Base-by-base conservation (phyloP, 2,888 invertebrate genomes). In the Strigamia maritima region DNA sequence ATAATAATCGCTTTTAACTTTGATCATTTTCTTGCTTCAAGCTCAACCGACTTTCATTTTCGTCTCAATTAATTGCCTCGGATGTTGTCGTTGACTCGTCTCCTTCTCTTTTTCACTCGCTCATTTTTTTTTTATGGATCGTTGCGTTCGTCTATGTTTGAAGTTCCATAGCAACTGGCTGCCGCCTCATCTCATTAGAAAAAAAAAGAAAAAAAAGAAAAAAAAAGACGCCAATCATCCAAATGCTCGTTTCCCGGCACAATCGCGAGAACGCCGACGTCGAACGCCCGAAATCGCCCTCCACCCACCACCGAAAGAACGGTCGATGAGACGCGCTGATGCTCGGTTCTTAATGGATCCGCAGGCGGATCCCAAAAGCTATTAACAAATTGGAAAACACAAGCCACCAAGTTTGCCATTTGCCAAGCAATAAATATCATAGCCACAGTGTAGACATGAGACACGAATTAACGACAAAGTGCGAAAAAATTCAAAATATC, bases 191-290 rank as follows among this genome's bases (percentile, higher is more conserved):
- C 54, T 54, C 54, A 54, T 54, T 54, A 19, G 22, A 54, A 19
- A 54, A 22, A 54, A 19, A n/a, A 19, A 44, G 14, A 16, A 44
- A 44, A 44, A 44, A 44, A 44, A 44, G 14, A n/a, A 19, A 54
- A 54, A 54, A 54, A 54, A 54, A 54, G 19, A 19, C 54, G 54
- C 54, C 54, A 54, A 54, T 54, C 54, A 54, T 54, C 54, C 54
- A 54, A 54, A 54, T 54, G 54, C 54, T 54, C 54, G 54, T 54
- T 54, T 54, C 54, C 54, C 54, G 54, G 54, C 54, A 54, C 54
- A 54, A 54, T 54, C 54, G 54, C 54, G 54, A 54, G 54, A 54
- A 54, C 54, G 54, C 54, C 54, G 54, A 54, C 54, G 54, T 54
- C 54, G 54, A 54, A 54, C 54, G 54, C 54, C 19, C 54, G 54